Evolutionary conservation across 2,888 invertebrate species (phyloP).

Genomic region (Agriotes lineatus): DNA sequence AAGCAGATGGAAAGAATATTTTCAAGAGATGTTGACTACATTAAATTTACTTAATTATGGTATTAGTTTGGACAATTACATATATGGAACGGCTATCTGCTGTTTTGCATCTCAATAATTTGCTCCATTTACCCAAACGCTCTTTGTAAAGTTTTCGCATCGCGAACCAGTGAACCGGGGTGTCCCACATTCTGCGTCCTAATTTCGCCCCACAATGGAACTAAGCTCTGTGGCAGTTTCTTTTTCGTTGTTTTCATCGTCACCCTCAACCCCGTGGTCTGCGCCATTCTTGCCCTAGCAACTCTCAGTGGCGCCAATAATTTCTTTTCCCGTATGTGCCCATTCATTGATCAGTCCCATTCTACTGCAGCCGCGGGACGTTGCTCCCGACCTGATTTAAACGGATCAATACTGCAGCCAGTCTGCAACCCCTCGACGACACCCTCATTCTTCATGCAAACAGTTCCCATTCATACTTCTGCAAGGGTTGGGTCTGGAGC

Average conservation of each 20-base stretch:
- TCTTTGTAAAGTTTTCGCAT: no score
- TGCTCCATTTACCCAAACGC: no score
- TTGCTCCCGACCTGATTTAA: conserved; percentile 28
- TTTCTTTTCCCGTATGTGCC: not conserved
- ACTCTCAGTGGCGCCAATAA: not conserved
- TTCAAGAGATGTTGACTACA: no score
- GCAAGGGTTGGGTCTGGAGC: no score
- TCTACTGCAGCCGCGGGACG: conserved; percentile 44
- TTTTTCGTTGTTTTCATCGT: not conserved
- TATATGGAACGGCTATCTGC: no score
- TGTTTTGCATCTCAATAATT: no score
- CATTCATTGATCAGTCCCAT: conserved; percentile 50
- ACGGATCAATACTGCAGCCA: conserved; percentile 25
- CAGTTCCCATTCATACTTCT: not conserved
- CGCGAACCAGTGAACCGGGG: not conserved
- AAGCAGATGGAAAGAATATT: no score
- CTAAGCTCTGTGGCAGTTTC: not conserved
- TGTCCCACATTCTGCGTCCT: conserved; percentile 8
- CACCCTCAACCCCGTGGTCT: not conserved
- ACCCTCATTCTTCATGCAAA: not conserved
- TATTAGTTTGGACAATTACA: no score
- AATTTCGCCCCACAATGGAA: not conserved
- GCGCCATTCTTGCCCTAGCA: not conserved
- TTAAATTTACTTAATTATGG: no score
- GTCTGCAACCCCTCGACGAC: conserved; percentile 1